Evolutionary conservation across 2,113 vertebrate genomes (phyloP).

Genomic region (Pithys albifrons): DNA sequence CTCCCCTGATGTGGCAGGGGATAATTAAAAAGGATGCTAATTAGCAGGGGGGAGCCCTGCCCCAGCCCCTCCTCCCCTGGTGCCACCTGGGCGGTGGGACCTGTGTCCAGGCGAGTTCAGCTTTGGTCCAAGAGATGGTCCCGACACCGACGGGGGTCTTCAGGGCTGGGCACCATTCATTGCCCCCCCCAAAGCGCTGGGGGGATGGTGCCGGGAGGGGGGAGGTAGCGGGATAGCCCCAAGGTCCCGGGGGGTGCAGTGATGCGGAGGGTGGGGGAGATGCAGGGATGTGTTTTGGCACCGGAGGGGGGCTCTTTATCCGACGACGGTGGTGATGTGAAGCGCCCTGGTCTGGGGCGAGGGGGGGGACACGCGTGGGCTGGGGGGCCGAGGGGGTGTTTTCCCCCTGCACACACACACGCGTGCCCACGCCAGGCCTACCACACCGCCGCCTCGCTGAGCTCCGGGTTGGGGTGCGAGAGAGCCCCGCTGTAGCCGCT

Average conservation of each 20-base stretch:
- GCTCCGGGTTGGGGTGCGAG: conserved; percentile 92
- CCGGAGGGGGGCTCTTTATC: not conserved
- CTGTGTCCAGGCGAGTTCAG: conserved; percentile 31
- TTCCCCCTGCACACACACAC: not conserved
- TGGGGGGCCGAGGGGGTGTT: not conserved
- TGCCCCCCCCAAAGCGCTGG: not conserved
- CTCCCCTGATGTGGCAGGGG: not conserved
- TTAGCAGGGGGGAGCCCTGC: not conserved
- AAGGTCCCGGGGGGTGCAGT: not conserved
- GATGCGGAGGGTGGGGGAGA: not conserved
- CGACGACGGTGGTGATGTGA: not conserved
- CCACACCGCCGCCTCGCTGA: conserved; percentile 93
- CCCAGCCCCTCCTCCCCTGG: not conserved
- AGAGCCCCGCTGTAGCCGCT: conserved; percentile 92
- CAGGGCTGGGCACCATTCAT: not conserved
- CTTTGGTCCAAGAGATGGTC: conserved; percentile 70
- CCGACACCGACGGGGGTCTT: not conserved
- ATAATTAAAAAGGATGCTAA: conserved; percentile 51
- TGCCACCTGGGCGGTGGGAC: not conserved
- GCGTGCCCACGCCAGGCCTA: conserved; percentile 70
- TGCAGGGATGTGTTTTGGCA: not conserved
- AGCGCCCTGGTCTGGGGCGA: not conserved
- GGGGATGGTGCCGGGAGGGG: not conserved
- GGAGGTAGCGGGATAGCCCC: conserved; percentile 6
- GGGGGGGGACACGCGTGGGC: not conserved